Evolutionary conservation across 2,888 invertebrate species (phyloP).

Genomic region (Synanthedon myopaeformis): DNA sequence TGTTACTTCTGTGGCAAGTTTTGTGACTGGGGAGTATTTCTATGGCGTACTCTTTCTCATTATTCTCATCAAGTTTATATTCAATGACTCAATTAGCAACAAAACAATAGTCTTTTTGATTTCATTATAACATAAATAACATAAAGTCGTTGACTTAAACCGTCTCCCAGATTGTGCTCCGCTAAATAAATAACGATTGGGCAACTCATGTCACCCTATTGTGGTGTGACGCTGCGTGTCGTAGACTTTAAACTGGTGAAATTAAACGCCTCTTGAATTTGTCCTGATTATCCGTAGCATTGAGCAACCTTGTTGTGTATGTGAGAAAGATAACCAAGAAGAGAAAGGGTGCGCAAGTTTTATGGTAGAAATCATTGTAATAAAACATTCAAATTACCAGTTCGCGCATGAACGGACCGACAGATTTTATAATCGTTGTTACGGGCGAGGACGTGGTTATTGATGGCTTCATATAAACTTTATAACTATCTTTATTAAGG

Average conservation of each 20-base stretch:
- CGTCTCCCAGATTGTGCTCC: slow-evolving; percentile 21
- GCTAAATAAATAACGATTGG: slow-evolving; percentile 41
- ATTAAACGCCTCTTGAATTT: slow-evolving; percentile 32
- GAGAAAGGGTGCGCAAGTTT: slow-evolving; percentile 7
- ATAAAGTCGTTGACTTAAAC: slow-evolving; percentile 20
- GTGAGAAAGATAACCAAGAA: slow-evolving; percentile 17
- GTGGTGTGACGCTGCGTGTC: slow-evolving; percentile 19
- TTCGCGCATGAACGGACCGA: not conserved
- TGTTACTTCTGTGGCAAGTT: too few species aligned
- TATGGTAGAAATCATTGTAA: slow-evolving; percentile 5
- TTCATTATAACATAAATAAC: too few species aligned
- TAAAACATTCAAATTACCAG: slow-evolving; percentile 1
- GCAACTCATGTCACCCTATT: slow-evolving; percentile 43
- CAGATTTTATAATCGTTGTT: not conserved
- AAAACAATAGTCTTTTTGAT: too few species aligned
- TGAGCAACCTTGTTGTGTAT: slow-evolving; percentile 34
- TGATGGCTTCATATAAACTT: not conserved
- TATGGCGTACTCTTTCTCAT: too few species aligned
- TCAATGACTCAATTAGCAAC: too few species aligned
- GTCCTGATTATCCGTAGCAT: slow-evolving; percentile 23
- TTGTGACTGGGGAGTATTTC: too few species aligned
- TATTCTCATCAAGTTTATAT: too few species aligned
- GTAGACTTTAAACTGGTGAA: slow-evolving; percentile 25
- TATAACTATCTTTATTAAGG: too few species aligned
- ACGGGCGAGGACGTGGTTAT: not conserved